Evolutionary conservation across 2,113 vertebrate species (phyloP).

Genomic region (Platichthys stellatus): DNA sequence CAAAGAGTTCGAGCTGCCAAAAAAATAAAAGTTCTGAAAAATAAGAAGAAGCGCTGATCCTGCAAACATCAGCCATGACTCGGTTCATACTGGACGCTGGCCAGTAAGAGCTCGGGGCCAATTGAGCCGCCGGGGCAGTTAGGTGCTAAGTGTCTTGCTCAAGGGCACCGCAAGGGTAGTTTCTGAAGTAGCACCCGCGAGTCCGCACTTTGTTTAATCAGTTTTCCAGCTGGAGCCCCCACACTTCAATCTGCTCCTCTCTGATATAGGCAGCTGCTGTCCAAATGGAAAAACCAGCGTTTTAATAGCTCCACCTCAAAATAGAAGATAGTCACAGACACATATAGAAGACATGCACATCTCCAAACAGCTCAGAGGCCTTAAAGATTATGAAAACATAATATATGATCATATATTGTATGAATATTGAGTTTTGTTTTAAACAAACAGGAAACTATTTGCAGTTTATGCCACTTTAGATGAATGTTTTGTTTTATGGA

Average conservation of each 20-base stretch:
- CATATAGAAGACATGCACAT: no score
- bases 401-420: no score
- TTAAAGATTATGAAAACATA: no score
- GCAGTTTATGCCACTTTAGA: no score
- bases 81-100: constrained; percentile 29
- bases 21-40: neutral
- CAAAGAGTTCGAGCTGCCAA: constrained; percentile 29
- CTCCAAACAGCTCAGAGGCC: no score
- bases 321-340: neutral
- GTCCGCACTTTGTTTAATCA: constrained; percentile 43
- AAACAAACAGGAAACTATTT: no score
- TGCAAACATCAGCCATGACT: constrained; percentile 25
- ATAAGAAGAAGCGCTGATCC: constrained; percentile 12
- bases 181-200: constrained; percentile 15
- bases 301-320: neutral
- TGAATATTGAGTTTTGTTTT: no score
- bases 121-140: constrained; percentile 33
- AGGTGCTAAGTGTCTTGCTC: constrained; percentile 46
- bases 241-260: constrained; percentile 27
- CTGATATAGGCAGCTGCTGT: neutral
- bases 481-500: no score
- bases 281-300: neutral
- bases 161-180: constrained; percentile 33
- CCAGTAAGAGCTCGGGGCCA: constrained; percentile 38
- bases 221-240: constrained; percentile 9